These are phyloP conservation scores for Rhingia campestris DNA, from an alignment of 2,888 invertebrate species.

Conservation along the genomic window DNA sequence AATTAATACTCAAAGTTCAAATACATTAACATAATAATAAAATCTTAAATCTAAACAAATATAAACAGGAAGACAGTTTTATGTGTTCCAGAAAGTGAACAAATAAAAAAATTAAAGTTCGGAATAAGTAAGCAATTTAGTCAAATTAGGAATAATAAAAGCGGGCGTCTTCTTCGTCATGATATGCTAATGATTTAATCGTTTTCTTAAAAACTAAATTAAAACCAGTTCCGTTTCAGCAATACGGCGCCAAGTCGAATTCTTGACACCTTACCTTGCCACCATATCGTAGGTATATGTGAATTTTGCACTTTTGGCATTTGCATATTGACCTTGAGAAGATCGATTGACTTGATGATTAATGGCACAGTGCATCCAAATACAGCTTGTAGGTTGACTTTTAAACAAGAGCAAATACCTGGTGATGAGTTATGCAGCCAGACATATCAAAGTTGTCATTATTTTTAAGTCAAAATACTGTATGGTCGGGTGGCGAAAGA, in stretches of 20 bases:
- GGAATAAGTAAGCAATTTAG: no score
- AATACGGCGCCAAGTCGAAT: conserved; percentile 12
- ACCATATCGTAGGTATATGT: background rate
- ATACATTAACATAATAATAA: no score
- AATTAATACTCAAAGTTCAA: no score
- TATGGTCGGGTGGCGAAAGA: background rate
- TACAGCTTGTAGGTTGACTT: no score
- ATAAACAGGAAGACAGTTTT: no score
- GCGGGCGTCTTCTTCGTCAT: background rate
- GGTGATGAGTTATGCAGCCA: background rate
- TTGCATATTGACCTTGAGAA: background rate
- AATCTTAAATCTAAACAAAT: no score
- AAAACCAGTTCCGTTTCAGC: conserved; percentile 21
- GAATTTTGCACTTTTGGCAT: background rate
- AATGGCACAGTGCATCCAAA: background rate
- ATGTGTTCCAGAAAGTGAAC: no score
- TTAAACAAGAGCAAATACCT: background rate
- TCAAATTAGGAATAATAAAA: conserved; percentile 5
- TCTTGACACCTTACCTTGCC: background rate
- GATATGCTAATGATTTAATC: background rate
- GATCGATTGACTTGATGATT: background rate
- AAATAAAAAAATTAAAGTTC: no score
- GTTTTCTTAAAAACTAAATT: background rate
- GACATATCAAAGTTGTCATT: background rate
- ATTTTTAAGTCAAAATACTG: no score